Evolutionary conservation across 2,888 invertebrate genomes (phyloP).

Genomic region (Plebejus melissa): DNA sequence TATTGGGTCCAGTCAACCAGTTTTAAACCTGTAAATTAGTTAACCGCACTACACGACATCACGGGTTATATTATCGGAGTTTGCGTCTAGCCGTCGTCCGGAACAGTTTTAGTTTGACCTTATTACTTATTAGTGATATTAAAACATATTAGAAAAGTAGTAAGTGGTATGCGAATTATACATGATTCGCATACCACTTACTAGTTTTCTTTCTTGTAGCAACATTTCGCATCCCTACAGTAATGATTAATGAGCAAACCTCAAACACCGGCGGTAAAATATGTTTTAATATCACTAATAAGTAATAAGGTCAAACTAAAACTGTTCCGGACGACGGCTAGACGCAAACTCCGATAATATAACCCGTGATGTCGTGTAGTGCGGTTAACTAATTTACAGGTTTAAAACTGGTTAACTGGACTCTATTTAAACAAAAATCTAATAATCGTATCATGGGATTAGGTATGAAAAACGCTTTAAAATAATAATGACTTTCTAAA

Average conservation of each 20-base stretch:
- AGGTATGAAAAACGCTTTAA: too few relatives aligned
- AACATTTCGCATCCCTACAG: not conserved
- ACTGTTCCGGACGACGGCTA: not conserved
- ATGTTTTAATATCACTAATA: constrained; percentile 1
- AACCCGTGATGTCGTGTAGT: not conserved
- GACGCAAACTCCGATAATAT: not conserved
- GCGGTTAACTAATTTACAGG: not conserved
- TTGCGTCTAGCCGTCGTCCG: not conserved
- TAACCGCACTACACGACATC: not conserved
- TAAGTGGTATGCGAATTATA: too few relatives aligned
- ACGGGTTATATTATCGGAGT: not conserved
- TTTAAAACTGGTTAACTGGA: not conserved
- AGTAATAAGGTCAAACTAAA: constrained; percentile 1
- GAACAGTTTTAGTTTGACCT: not conserved
- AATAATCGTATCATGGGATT: too few relatives aligned
- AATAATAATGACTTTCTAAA: too few relatives aligned
- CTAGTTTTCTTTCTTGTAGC: not conserved
- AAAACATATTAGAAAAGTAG: not conserved
- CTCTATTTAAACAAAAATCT: not conserved
- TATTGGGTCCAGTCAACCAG: not conserved
- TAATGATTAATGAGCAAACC: not conserved
- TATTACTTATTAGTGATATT: not conserved
- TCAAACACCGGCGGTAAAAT: not conserved
- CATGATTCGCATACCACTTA: too few relatives aligned
- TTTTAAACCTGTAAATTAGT: not conserved